Percentiles rank a stretch among this genome's conserved stretches.
phyloP scores from a whole-genome alignment of 2,113 vertebrate genomes.

The Budorcas taxicolor region DNA sequence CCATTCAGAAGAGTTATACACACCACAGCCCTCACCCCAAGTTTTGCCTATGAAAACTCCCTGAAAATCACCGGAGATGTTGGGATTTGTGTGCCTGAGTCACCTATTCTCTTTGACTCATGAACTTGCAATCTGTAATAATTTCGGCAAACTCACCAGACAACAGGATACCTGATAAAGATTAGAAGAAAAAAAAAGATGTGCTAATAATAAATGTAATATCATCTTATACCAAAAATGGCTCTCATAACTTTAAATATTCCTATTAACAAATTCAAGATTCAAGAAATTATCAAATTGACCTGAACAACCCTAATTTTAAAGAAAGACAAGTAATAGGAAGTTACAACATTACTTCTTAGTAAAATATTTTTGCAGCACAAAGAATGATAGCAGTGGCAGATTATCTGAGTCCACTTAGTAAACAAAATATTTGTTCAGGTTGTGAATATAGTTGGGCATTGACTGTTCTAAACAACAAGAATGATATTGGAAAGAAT shows the following conservation, averaged over 20 bases:
- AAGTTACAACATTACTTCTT: background rate
- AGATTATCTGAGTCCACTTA: background rate
- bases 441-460: background rate
- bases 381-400: accelerated
- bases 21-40: background rate
- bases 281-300: background rate
- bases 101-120: background rate
- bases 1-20: background rate
- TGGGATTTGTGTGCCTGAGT: background rate
- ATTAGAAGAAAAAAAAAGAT: background rate
- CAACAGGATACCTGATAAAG: background rate
- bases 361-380: background rate
- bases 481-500: background rate
- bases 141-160: background rate
- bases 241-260: background rate
- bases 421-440: background rate
- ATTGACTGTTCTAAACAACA: background rate
- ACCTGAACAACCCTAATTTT: background rate
- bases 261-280: background rate
- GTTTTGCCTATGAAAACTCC: background rate
- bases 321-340: background rate
- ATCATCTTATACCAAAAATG: background rate
- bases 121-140: background rate
- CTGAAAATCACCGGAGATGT: background rate
- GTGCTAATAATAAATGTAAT: constrained; percentile 6